Evolutionary conservation across 2,888 invertebrate genomes (phyloP).

Genomic region (Torymus tubicola): DNA sequence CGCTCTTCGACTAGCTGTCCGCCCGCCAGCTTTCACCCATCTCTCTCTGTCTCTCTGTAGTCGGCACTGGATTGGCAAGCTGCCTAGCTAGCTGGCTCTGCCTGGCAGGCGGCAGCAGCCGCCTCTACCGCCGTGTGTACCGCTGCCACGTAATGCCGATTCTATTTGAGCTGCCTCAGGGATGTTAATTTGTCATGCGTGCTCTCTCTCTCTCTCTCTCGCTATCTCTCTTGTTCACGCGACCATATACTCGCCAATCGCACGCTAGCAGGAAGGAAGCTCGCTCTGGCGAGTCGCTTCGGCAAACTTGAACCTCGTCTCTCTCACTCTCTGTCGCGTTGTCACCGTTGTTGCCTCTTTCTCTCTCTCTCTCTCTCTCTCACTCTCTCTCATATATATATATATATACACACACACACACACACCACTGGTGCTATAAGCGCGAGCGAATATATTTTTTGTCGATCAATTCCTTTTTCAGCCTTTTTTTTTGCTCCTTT

Average conservation of each 20-base stretch:
- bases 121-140: conserved; percentile 62
- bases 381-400: conserved; percentile 37
- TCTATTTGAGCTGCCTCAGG: conserved; percentile 75
- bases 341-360: conserved; percentile 58
- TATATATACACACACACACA: neutral
- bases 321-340: too few relatives aligned
- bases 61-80: conserved; percentile 59
- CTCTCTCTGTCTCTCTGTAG: conserved; percentile 40
- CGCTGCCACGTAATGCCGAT: conserved; percentile 73
- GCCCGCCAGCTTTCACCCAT: neutral
- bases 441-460: neutral
- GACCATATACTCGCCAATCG: conserved; percentile 43
- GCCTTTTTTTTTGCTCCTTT: neutral
- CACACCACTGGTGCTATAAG: neutral
- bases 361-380: too few relatives aligned
- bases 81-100: conserved; percentile 60
- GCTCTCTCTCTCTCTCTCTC: conserved; percentile 53
- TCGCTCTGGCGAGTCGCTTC: conserved; percentile 61
- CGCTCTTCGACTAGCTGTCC: conserved; percentile 32
- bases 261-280: conserved; percentile 39
- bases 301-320: conserved; percentile 61
- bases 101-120: conserved; percentile 18
- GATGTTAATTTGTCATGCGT: conserved; percentile 70
- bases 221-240: conserved; percentile 52
- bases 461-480: neutral